Evolutionary conservation across 1,140 invertebrate genomes (phyloP).

Genomic region (Zophobas atratus): DNA sequence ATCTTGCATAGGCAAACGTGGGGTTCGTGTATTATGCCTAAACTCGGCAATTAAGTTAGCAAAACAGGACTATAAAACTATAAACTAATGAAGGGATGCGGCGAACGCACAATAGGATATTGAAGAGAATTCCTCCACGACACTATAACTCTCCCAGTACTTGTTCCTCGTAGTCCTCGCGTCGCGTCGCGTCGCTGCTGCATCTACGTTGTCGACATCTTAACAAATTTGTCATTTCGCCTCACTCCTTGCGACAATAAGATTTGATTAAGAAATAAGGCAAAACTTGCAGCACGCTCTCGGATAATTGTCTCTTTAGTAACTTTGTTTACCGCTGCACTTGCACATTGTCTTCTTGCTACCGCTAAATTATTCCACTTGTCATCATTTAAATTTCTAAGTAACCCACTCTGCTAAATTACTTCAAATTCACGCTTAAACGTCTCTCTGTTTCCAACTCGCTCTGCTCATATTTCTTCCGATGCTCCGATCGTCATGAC

Average conservation of each 20-base stretch:
- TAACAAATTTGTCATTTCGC: constrained; percentile 36
- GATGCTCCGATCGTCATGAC: not conserved
- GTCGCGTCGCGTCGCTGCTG: not conserved
- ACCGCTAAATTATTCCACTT: constrained; percentile 42
- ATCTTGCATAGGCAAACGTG: constrained; percentile 50
- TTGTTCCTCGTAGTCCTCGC: constrained; percentile 25
- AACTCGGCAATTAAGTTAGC: constrained; percentile 52
- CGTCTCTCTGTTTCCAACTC: constrained; percentile 11
- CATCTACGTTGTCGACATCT: constrained; percentile 32
- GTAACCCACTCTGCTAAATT: constrained; percentile 37
- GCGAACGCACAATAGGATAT: constrained; percentile 48
- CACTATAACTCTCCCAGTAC: constrained; percentile 39
- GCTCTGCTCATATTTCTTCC: constrained; percentile 4
- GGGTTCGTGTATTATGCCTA: constrained; percentile 52
- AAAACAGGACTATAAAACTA: constrained; percentile 53
- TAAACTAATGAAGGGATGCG: constrained; percentile 53
- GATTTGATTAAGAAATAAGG: constrained; percentile 37
- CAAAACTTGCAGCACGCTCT: constrained; percentile 26
- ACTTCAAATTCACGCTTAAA: constrained; percentile 35
- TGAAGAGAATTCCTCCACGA: constrained; percentile 44
- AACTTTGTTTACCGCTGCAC: constrained; percentile 41
- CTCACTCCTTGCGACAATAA: constrained; percentile 13
- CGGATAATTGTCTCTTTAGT: constrained; percentile 34
- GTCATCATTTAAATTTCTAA: constrained; percentile 42
- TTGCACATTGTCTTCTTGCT: constrained; percentile 33